Percentiles rank a stretch among this genome's conserved stretches.
Evolutionary conservation across 2,888 invertebrate species (phyloP).

Genomic region (Pocota personata): DNA sequence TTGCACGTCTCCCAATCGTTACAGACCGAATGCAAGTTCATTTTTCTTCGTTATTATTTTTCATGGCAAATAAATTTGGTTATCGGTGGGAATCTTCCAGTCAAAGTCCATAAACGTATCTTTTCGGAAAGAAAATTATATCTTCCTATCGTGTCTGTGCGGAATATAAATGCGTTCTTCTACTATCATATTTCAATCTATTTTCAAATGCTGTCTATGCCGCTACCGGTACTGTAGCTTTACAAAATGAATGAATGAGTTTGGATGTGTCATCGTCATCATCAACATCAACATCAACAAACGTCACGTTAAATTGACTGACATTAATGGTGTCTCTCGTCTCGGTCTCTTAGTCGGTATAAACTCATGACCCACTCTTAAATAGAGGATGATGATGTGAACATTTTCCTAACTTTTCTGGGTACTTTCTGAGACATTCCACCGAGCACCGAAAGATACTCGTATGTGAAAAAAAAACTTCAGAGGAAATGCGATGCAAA

Average conservation of each 20-base stretch:
- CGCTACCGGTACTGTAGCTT: slow-evolving; percentile 12
- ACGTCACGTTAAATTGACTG: slow-evolving; percentile 28
- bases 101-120: slow-evolving; percentile 35
- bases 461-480: background rate
- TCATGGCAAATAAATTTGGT: slow-evolving; percentile 60
- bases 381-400: background rate
- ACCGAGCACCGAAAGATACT: background rate
- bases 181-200: slow-evolving; percentile 30
- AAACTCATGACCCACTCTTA: slow-evolving; percentile 26
- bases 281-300: slow-evolving; percentile 31
- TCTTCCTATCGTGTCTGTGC: background rate
- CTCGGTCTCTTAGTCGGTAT: slow-evolving; percentile 1
- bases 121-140: background rate
- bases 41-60: slow-evolving; percentile 27
- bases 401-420: slow-evolving; percentile 7
- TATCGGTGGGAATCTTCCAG: slow-evolving; percentile 53
- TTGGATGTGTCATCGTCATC: slow-evolving; percentile 55
- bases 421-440: background rate
- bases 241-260: slow-evolving; percentile 43
- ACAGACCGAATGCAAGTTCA: background rate
- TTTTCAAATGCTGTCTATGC: slow-evolving; percentile 46
- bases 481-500: background rate
- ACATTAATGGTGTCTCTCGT: slow-evolving; percentile 41
- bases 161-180: slow-evolving; percentile 51
- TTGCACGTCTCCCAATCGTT: background rate